Base-by-base conservation (phyloP, 1,140 invertebrate genomes). In the Trichonephila clavipes region DNA sequence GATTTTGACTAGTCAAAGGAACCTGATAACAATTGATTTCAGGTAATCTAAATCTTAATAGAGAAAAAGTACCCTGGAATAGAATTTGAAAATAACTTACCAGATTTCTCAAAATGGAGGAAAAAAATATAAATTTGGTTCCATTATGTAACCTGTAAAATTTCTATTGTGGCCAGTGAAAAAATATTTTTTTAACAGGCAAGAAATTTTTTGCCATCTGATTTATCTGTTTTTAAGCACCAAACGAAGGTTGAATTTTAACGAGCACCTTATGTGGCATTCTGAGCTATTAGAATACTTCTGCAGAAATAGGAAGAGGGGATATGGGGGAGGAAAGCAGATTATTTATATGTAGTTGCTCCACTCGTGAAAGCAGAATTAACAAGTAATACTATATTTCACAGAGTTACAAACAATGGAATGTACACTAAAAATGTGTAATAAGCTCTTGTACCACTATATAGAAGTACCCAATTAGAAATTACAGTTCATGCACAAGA, bases 361-460 rank as follows among this genome's bases (percentile, higher is more conserved):
- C 34, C 28, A 58, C 90, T 85, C 51, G 82, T 66, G 90, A 92
- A 64, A n/a, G 90, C 82, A 92, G 81, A 83, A 83, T 83, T 92
- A 61, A 64, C 90, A 92, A 77, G 59, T 93, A 93, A 93, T 93
- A 88, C 91, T 93, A 64, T 92, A 92, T 93, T 77, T 92, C 77
- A 88, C 28, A 82, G 81, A 93, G 85, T 92, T 90, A 93, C 86
- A 94, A 93, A 94, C 69, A 94, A 94, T 94, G 93, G 93, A 94
- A 94, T 94, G 93, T 94, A 94, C 93, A 90, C 86, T 94, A 85
- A 93, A 93, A 93, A 92, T 82, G 81, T 62, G 89, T 77, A 94
- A 90, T 94, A 94, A 94, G 93, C 93, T 94, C 93, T 94, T 94
- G 87, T 94, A 94, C 93, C 93, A 94, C 93, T 94, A 94, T 94